Percentiles rank a stretch among this genome's conserved stretches.
These are phyloP conservation scores for Drosophila nigritarsus DNA, from an alignment of 2,888 invertebrate species.

Conservation along the genomic window DNA sequence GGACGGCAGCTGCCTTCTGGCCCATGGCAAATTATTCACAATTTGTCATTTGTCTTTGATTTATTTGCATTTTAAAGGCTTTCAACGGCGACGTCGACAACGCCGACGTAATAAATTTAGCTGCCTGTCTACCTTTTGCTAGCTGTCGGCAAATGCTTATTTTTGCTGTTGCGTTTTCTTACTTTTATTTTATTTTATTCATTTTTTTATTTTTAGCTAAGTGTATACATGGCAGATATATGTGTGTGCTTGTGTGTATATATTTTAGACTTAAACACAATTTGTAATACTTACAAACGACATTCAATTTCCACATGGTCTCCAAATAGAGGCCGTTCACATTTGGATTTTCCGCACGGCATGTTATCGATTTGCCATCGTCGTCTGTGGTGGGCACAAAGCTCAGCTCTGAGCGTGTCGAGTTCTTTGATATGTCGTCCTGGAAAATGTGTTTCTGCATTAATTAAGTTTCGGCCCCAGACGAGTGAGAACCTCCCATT, in stretches of 20 bases:
- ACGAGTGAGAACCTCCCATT: not conserved
- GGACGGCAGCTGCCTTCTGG: slow-evolving; percentile 55
- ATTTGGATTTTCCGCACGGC: slow-evolving; percentile 96
- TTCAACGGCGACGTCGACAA: slow-evolving; percentile 74
- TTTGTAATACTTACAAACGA: slow-evolving; percentile 92
- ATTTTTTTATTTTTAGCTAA: slow-evolving; percentile 19
- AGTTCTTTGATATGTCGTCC: slow-evolving; percentile 93
- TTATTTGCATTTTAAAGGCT: slow-evolving; percentile 81
- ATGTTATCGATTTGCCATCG: slow-evolving; percentile 94
- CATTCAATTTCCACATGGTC: slow-evolving; percentile 94
- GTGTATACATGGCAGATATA: not conserved
- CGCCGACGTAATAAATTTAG: slow-evolving; percentile 76
- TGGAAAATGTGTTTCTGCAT: slow-evolving; percentile 84
- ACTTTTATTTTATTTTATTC: slow-evolving; percentile 26
- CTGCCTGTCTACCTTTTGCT: slow-evolving; percentile 76
- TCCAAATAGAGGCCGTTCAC: slow-evolving; percentile 93
- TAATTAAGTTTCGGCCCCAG: slow-evolving; percentile 70
- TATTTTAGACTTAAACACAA: slow-evolving; percentile 74
- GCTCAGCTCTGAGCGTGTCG: slow-evolving; percentile 93
- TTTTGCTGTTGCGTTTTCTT: slow-evolving; percentile 20
- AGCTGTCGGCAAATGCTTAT: slow-evolving; percentile 62
- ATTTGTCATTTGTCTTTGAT: slow-evolving; percentile 80
- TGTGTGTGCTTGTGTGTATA: not conserved
- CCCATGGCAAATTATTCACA: slow-evolving; percentile 80
- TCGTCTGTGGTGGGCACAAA: slow-evolving; percentile 95